Evolutionary conservation across 2,888 invertebrate genomes (phyloP), one percentile per base, ranked within the genome.

Genomic region (Caenorhabditis sp.): DNA sequence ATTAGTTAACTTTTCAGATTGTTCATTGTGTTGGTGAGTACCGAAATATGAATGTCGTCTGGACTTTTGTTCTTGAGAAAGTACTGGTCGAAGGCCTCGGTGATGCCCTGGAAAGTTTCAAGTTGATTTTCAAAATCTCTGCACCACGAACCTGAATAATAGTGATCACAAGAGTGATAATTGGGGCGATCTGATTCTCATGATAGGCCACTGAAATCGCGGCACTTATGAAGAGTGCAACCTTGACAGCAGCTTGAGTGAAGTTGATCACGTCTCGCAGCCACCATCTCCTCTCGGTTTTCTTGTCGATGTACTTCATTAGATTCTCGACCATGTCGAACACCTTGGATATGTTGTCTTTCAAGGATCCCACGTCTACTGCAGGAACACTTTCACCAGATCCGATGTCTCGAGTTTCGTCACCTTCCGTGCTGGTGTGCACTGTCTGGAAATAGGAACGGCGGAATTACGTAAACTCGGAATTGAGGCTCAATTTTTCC

Each of bases 271-370:
- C 84, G 54, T 89, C 89, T 31, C 85, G 59, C 26, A 89, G 76
- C 89, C 89, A 89, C 89, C 89, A 89, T 6, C 89, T 24, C 24
- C 88, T 59, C 56, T 89, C 86, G 10, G 86, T 86, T 68, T 89
- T 89, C 58, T 86, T 84, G 70, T 89, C 89, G 22, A 89, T 86
- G 84, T 87, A 89, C 44, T 85, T 84, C 68, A 89, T 83, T 19
- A 87, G 66, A 31, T 85, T 85, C 61, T 88, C 89, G 16, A 87
- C 59, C 51, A 84, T 80, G 10, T 89, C 85, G 31, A 82, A 80
- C 49, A 84, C 85, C 44, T 87, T 72, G 12, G 80, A 64, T 41
- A 89, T 88, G 16, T 86, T 82, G 26, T 89, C 88, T 41, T 88
- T 88, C 47, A 89, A 59, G 0, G 87, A 86, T 41, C 82, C 69